A percentile compares a stretch with the other conserved stretches of the same genome.
These are phyloP conservation scores for Hedychridium roseum DNA, from an alignment of 2,888 invertebrate species.

Conservation along the genomic window DNA sequence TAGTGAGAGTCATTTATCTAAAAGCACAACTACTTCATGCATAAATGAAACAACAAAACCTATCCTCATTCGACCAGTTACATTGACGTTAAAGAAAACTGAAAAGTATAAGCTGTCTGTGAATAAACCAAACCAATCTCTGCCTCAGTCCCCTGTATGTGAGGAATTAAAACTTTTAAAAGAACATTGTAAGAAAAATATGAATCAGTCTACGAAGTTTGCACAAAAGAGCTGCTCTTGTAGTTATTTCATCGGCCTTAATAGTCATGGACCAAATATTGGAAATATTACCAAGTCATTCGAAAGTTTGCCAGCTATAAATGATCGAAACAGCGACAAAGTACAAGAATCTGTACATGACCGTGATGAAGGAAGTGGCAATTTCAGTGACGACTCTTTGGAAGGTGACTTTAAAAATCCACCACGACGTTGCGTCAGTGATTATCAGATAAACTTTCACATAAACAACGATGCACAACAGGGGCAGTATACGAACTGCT, in stretches of 20 bases:
- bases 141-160: conserved; percentile 83
- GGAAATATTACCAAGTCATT: conserved; percentile 55
- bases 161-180: conserved; percentile 72
- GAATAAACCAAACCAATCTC: conserved; percentile 69
- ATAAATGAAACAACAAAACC: conserved; percentile 46
- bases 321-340: conserved; percentile 47
- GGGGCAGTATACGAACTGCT: conserved; percentile 37
- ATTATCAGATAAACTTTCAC: conserved; percentile 75
- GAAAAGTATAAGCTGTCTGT: conserved; percentile 60
- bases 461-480: conserved; percentile 51
- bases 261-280: conserved; percentile 61
- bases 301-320: conserved; percentile 57
- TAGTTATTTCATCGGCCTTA: conserved; percentile 73
- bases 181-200: conserved; percentile 51
- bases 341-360: conserved; percentile 52
- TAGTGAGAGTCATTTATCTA: conserved; percentile 49
- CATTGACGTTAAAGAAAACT: conserved; percentile 57
- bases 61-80: conserved; percentile 48
- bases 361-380: conserved; percentile 73
- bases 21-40: conserved; percentile 54
- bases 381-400: conserved; percentile 81
- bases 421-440: conserved; percentile 77
- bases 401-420: conserved; percentile 71
- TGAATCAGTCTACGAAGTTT: conserved; percentile 63
- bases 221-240: conserved; percentile 69